These are phyloP conservation scores for Nannoperca australis DNA, from an alignment of 2,797 vertebrate genomes.

Conservation along the genomic window DNA sequence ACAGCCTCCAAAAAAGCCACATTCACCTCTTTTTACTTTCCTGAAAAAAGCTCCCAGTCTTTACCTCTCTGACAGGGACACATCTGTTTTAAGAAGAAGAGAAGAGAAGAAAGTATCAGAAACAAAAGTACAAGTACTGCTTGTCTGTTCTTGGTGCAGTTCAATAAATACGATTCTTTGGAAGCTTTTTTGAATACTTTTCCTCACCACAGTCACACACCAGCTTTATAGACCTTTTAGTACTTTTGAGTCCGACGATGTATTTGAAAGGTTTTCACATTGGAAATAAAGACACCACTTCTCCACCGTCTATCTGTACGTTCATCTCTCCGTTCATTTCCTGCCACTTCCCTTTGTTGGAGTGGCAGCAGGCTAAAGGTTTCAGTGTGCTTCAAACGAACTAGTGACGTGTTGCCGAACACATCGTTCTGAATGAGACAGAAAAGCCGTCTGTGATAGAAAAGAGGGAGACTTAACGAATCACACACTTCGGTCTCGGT, in stretches of 20 bases:
- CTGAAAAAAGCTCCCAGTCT: constrained; percentile 15
- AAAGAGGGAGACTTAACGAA: not conserved
- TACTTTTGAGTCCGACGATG: not conserved
- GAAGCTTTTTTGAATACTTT: not conserved
- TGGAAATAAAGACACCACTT: not conserved
- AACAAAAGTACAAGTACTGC: not conserved
- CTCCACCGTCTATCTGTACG: not conserved
- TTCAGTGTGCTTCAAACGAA: not conserved
- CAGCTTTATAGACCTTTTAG: too few species aligned
- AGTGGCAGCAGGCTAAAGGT: not conserved
- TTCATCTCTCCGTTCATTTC: not conserved
- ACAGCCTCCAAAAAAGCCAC: constrained; percentile 57
- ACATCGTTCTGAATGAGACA: not conserved
- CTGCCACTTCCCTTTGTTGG: not conserved
- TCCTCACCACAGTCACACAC: too few species aligned
- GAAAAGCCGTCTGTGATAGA: not conserved
- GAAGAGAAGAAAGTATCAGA: not conserved
- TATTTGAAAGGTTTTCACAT: not conserved
- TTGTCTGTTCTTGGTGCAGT: constrained; percentile 9
- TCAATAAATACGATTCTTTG: not conserved
- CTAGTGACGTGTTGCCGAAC: not conserved
- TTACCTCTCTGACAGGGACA: constrained; percentile 39
- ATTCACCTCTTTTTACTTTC: constrained; percentile 23
- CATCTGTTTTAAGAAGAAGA: constrained; percentile 26
- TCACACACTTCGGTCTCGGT: too few species aligned